phyloP scores from a whole-genome alignment of 2,888 invertebrate genomes.

The Catocala sponsa region DNA sequence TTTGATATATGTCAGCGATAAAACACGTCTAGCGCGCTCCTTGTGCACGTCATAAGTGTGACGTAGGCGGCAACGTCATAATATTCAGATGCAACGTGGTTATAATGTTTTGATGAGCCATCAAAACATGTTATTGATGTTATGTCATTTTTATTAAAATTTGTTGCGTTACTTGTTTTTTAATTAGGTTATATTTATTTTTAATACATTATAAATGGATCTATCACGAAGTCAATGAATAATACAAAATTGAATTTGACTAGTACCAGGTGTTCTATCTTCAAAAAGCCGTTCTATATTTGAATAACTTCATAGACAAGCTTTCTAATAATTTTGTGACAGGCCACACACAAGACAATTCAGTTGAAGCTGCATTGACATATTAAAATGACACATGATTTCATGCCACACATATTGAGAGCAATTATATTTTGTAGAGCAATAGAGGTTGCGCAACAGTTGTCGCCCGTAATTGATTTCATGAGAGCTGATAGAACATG shows the following conservation, averaged over 20 bases:
- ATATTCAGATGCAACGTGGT: constrained; percentile 9
- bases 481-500: constrained; percentile 49
- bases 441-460: constrained; percentile 43
- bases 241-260: not conserved
- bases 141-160: constrained; percentile 1
- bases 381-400: constrained; percentile 34
- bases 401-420: constrained; percentile 37
- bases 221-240: not conserved
- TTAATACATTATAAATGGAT: not conserved
- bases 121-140: not conserved
- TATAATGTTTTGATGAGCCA: constrained; percentile 29
- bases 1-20: constrained; percentile 68
- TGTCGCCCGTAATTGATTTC: constrained; percentile 50
- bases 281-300: constrained; percentile 6
- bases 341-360: constrained; percentile 7
- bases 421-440: constrained; percentile 52
- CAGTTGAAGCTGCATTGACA: not conserved
- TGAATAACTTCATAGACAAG: constrained; percentile 12
- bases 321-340: constrained; percentile 8
- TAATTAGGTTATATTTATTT: not conserved
- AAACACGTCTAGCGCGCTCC: constrained; percentile 56
- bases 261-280: not conserved
- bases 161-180: not conserved
- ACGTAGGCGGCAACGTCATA: constrained; percentile 9
- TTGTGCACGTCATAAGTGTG: constrained; percentile 41